Base-by-base conservation (phyloP, 2,888 invertebrate genomes). In the Chrysopilus asiliformis region DNA sequence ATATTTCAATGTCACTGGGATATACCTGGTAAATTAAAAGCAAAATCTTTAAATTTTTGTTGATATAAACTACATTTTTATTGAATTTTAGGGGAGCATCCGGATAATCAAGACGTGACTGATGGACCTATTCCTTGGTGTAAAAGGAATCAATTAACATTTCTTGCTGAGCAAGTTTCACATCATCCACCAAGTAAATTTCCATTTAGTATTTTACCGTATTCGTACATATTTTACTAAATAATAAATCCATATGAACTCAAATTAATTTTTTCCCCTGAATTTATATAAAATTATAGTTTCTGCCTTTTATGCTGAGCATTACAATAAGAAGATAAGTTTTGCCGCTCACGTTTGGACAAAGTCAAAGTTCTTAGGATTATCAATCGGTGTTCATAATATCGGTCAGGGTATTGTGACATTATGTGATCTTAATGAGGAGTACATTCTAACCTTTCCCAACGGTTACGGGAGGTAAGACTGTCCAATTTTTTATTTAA, bases 301-400 rank as follows among this genome's bases (percentile, higher is more conserved):
- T 53, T 97, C 97, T 38, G 97, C 95, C 17, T 98, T 98, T 68
- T 99, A 99, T 69, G 97, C 94, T 14, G 98, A 98, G 61, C 90
- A 94, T 66, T 79, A 76, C 47, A 78, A 80, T 55, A 91, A 89
- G 56, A 74, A 81, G 50, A 89, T 98, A 39, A 79, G 80, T 44
- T 85, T 97, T 61, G 82, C 89, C 53, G 97, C 94, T 6, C 90
- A 91, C 65, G 89, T 98, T 34, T 98, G 95, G 86, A 99, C 98
- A 5, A 97, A 97, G 66, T 97, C 95, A 53, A 97, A 97, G 68
- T 98, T 99, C 67, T 73, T 98, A 15, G 98, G 98, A 1, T 70
- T 99, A 15, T 95, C 95, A 9, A 85, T 93, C 49, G 95, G 95
- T n/a, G 89, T 90, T 1, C 89, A 97, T 55, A 97, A 97, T 63